Percentiles rank a stretch among this genome's conserved stretches.
phyloP scores from a whole-genome alignment of 1,140 invertebrate species.

The Cyphomyrmex costatus region DNA sequence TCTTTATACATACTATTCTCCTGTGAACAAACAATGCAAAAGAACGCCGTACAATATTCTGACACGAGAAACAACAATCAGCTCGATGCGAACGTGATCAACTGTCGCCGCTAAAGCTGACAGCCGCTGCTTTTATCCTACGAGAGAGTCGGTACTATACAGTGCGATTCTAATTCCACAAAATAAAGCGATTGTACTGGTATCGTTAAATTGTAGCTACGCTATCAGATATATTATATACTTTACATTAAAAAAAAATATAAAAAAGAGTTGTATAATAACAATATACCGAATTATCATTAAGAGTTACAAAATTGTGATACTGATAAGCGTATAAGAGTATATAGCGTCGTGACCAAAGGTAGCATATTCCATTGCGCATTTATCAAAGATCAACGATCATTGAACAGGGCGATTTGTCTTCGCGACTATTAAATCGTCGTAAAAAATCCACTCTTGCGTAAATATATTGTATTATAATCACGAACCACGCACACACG shows the following conservation, averaged over 20 bases:
- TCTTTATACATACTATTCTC: constrained; percentile 85
- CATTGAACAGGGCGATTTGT: neutral
- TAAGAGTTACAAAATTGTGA: no score
- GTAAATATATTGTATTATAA: neutral
- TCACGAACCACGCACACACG: neutral
- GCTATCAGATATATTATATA: no score
- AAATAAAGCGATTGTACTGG: neutral
- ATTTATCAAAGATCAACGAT: neutral
- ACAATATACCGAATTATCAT: no score
- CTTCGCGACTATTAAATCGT: neutral
- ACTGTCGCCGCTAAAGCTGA: neutral
- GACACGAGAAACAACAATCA: neutral
- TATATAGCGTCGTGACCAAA: neutral
- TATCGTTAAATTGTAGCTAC: no score
- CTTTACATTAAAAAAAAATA: no score
- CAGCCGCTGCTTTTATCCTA: constrained; percentile 2
- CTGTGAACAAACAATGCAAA: constrained; percentile 74
- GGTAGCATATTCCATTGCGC: neutral
- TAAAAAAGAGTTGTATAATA: no score
- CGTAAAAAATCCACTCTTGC: constrained; percentile 3
- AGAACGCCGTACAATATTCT: neutral
- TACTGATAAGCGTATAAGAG: constrained; percentile 8
- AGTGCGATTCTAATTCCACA: neutral
- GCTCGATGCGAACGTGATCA: constrained; percentile 11
- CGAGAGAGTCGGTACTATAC: no score